Conservation (phyloP, 2,113 vertebrate genomes). For the Phasianus colchicus region DNA sequence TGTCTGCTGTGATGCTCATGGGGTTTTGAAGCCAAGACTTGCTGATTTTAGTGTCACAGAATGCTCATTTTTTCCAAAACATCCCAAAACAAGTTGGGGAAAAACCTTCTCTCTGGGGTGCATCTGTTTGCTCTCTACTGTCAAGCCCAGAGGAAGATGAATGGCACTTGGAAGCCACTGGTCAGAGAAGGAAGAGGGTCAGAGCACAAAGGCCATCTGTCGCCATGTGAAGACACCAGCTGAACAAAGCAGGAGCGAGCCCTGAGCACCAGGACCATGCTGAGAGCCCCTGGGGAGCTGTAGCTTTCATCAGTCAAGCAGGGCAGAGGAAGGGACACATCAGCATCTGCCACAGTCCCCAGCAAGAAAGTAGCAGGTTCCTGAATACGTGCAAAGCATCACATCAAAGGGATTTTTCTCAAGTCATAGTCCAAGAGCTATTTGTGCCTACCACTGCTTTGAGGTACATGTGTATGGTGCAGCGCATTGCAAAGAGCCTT, state of each 20-base stretch:
- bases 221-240: not conserved
- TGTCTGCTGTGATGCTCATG: accelerated
- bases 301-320: slow-evolving; percentile 10
- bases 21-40: not conserved
- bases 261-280: not conserved
- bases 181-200: not conserved
- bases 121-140: not conserved
- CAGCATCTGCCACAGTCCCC: not conserved
- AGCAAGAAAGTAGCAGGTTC: not conserved
- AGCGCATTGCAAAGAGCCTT: accelerated
- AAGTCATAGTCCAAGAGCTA: not conserved
- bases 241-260: not conserved
- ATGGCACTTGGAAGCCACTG: not conserved
- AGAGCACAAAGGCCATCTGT: slow-evolving; percentile 38
- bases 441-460: too few species aligned
- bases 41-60: not conserved
- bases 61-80: not conserved
- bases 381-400: not conserved
- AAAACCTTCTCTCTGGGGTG: not conserved
- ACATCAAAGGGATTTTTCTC: not conserved
- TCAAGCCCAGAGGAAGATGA: slow-evolving; percentile 1
- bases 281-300: not conserved
- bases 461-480: accelerated
- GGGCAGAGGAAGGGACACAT: not conserved
- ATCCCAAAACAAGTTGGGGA: not conserved